phyloP scores from a whole-genome alignment of 2,888 invertebrate species.

The Pycnomerus fuliginosus region DNA sequence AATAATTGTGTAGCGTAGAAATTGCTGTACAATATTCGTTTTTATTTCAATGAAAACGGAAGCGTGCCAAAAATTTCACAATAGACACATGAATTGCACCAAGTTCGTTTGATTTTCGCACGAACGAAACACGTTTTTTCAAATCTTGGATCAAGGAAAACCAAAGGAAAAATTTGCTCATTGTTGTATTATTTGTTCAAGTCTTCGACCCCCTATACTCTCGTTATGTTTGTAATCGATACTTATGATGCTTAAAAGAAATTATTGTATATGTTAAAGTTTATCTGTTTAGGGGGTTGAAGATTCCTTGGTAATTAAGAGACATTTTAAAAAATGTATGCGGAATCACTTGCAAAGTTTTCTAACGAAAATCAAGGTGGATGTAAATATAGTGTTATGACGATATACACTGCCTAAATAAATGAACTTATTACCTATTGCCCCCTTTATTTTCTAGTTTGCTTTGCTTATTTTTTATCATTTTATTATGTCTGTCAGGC shows the following conservation, averaged over 20 bases:
- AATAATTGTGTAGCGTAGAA: slow-evolving; percentile 49
- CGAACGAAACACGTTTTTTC: slow-evolving; percentile 6
- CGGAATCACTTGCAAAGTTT: slow-evolving; percentile 43
- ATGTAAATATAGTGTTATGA: slow-evolving; percentile 55
- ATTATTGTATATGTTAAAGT: slow-evolving; percentile 23
- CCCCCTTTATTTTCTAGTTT: no score
- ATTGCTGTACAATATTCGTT: slow-evolving; percentile 47
- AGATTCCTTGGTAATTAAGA: slow-evolving; percentile 33
- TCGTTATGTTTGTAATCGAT: slow-evolving; percentile 21
- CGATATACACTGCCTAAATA: slow-evolving; percentile 55
- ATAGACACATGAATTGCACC: slow-evolving; percentile 8
- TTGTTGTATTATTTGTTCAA: slow-evolving; percentile 47
- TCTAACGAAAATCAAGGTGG: slow-evolving; percentile 46
- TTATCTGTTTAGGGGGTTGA: slow-evolving; percentile 26
- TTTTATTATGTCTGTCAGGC: no score
- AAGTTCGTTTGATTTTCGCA: slow-evolving; percentile 21
- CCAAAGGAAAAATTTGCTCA: slow-evolving; percentile 44
- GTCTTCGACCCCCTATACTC: slow-evolving; percentile 32
- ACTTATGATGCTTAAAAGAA: slow-evolving; percentile 20
- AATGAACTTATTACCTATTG: slow-evolving; percentile 53
- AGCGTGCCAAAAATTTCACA: slow-evolving; percentile 16
- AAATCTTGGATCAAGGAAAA: slow-evolving; percentile 29
- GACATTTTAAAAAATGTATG: slow-evolving; percentile 35
- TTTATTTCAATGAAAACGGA: slow-evolving; percentile 20
- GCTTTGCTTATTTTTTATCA: no score